Base-by-base conservation (phyloP, 2,113 vertebrate genomes). In the Pavo muticus region DNA sequence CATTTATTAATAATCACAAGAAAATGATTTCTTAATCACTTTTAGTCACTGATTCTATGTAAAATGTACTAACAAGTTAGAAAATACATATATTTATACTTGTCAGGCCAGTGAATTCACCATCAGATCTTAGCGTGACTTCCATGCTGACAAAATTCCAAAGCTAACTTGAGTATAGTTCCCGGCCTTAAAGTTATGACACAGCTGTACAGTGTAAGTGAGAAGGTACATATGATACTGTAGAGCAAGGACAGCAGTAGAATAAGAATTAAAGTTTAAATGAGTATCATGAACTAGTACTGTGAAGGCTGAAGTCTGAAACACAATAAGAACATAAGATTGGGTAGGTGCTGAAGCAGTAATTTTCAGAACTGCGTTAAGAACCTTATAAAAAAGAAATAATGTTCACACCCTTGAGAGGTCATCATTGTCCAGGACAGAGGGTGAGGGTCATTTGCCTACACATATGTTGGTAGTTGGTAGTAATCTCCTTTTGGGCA, bases 361-460 rank as follows among this genome's bases (percentile, higher is more conserved):
- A 1, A 20, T 68, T 63, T 6, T 45, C 69, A 76, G n/a, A 69
- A 12, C 11, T 45, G 24, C 56, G 25, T 8, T 10, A 37, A 44
- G 20, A 77, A 15, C 4, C 37, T 29, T 29, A 39, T 11, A 14
- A 3, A 24, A 32, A 65, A 56, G 15, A 61, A 61, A 47, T 7
- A 12, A 35, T 52, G 4, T 54, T 14, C 23, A 52, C 3, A 14
- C 2, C 9, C 14, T 52, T 60, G 21, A 57, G 7, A 7, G 6
- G 15, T 44, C 17, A n/a, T n/a, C 2, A 4, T 21, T 48, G 14
- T 4, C 13, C 48, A 30, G 25, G 61, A 45, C 5, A 5, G 56
- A 9, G 5, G 7, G 67, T 1, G 7, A 83, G 5, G 8, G 13
- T 7, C 3, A 2, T 13, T 30, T 2, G 1, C 6, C 8, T 2